phyloP scores from a whole-genome alignment of 2,797 vertebrate species.

The Pantherophis alleghaniensis region DNA sequence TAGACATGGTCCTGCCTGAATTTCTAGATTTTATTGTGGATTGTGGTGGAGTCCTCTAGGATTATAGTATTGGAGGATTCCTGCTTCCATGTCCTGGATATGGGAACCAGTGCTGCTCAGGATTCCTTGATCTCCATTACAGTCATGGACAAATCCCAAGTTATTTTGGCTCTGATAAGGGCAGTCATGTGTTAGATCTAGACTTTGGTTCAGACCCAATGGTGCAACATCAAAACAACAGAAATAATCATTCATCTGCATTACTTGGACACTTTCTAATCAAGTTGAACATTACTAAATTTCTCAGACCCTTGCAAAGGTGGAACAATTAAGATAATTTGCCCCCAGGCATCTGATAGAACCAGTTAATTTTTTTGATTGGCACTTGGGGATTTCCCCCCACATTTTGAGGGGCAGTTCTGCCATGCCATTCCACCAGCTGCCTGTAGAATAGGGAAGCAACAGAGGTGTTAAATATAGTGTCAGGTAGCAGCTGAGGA shows the following conservation, averaged over 20 bases:
- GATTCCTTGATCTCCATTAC: not conserved
- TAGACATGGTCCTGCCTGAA: not conserved
- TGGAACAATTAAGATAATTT: not conserved
- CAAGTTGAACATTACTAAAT: not conserved
- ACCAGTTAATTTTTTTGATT: not conserved
- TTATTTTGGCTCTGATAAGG: not conserved
- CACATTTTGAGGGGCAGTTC: not conserved
- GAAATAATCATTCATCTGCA: not conserved
- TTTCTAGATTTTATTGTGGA: not conserved
- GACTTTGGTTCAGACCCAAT: not conserved
- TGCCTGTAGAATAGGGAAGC: not conserved
- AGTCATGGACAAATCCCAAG: not conserved
- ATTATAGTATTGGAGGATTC: not conserved
- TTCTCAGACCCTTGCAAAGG: not conserved
- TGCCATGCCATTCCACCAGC: not conserved
- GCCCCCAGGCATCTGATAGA: not conserved
- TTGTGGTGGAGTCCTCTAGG: not conserved
- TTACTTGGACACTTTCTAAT: not conserved
- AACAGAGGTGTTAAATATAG: not conserved
- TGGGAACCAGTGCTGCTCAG: not conserved
- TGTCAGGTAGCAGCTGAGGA: not conserved
- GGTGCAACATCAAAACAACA: not conserved
- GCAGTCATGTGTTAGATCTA: not conserved
- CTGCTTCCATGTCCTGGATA: not conserved
- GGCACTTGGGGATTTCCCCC: not conserved